Base-by-base conservation (phyloP, 1,140 invertebrate genomes). In the Cyrtorhinus lividipennis region DNA sequence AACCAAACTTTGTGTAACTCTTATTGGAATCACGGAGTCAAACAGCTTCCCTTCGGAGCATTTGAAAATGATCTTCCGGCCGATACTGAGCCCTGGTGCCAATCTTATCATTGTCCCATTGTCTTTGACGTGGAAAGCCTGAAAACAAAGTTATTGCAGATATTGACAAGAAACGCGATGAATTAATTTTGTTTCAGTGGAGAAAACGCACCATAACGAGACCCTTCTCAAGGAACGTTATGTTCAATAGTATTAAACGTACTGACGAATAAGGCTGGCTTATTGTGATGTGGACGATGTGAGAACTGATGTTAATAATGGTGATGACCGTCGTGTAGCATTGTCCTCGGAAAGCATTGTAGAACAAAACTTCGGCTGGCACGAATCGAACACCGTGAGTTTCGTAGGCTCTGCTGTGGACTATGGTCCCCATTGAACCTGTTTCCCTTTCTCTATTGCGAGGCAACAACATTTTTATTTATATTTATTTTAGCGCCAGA, bases 221-320 rank as follows among this genome's bases (percentile, higher is more conserved):
- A n/a, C n/a, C n/a, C n/a, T n/a, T n/a, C n/a, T n/a, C n/a, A n/a
- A n/a, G n/a, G n/a, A n/a, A n/a, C n/a, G n/a, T n/a, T n/a, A n/a
- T n/a, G n/a, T n/a, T n/a, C n/a, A n/a, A n/a, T n/a, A n/a, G n/a
- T n/a, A n/a, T 53, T 53, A 53, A 53, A 53, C 18, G 48, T 38
- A 53, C 48, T 20, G 48, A 53, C 5, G 48, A 53, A 20, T 53
- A 53, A 20, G 48, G 48, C 18, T 53, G 48, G 48, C 48, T 53
- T 10, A 53, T 53, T 5, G 48, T 13, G 12, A 53, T 10, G 48
- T 15, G 20, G 8, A 53, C 20, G 8, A 20, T 53, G 10, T 53
- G 48, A 20, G 48, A 10, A 22, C 48, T 53, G 8, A 53, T 53
- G 48, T 53, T 53, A 20, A 12, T 5, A 53, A 53, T 53, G 10